Evolutionary conservation across 1,140 invertebrate species (phyloP), one percentile per base, ranked within the genome.

Genomic region (Drosophila insularis): DNA sequence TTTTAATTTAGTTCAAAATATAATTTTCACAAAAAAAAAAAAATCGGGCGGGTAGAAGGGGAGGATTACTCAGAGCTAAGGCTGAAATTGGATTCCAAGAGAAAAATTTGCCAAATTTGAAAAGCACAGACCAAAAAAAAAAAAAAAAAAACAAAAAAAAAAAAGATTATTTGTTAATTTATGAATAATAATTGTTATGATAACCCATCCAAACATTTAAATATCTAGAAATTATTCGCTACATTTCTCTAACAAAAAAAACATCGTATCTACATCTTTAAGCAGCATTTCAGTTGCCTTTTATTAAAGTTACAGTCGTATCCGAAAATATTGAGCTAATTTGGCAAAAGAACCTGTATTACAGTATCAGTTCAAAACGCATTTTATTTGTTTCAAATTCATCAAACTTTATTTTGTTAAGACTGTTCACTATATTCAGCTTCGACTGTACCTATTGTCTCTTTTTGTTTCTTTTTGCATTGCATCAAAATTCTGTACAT

Each of bases 61-160:
- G 13, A 55, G 39, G 5, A 27, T 27, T 23, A 21, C 64, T 54
- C 19, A 46, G 73, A 75, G 56, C 55, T 23, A 75, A 76, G 76
- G 55, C 69, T 76, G 76, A 78, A 23, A 74, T 76, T 67, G 37
- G 71, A 80, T 79, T 81, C 76, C 78, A 78, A 58, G 32, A 27
- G 43, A 50, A 63, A 63, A 78, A 74, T 68, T 61, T 54, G 65
- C 74, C 84, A 86, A 89, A 87, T 80, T 79, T 68, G 37, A 64
- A 78, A 72, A 56, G 54, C 37, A 75, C 69, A 77, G 69, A 89
- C 84, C 84, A 87, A 87, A 87, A 86, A 87, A 50, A 7, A 67
- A 21, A 11, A 1, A 35, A 87, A 87, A 87, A 86, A 87, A 50
- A 8, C 27, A 67, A 10, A 11, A 35, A 87, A 87, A 86, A 87